These are phyloP conservation scores for Drosophila varians DNA, from an alignment of 1,140 invertebrate species.

Conservation along the genomic window DNA sequence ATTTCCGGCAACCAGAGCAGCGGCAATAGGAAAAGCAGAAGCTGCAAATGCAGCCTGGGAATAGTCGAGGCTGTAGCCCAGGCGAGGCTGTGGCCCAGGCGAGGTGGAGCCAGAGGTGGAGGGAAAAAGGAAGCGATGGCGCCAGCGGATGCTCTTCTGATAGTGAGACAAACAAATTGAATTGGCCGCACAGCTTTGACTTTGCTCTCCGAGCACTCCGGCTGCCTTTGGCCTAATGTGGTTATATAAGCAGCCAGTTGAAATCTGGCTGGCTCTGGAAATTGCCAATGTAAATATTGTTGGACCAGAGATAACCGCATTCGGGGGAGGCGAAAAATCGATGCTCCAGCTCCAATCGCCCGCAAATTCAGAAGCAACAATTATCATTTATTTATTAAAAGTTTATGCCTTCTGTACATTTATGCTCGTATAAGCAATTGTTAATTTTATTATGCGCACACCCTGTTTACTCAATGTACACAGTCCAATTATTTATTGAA, in stretches of 20 bases:
- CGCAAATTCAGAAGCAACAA: conserved; percentile 10
- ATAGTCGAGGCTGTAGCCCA: conserved; percentile 59
- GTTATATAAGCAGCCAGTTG: conserved; percentile 61
- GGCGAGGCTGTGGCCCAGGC: not conserved
- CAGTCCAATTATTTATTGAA: conserved; percentile 5
- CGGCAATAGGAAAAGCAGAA: conserved; percentile 7
- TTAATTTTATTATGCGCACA: conserved; percentile 67
- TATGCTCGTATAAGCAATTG: conserved; percentile 45
- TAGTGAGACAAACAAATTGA: conserved; percentile 77
- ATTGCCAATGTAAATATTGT: conserved; percentile 73
- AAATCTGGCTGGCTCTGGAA: conserved; percentile 48
- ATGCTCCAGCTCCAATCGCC: conserved; percentile 12
- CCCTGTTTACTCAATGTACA: conserved; percentile 15
- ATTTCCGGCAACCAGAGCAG: conserved; percentile 53
- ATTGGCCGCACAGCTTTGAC: conserved; percentile 65
- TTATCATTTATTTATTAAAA: conserved; percentile 50
- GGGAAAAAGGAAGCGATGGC: conserved; percentile 12
- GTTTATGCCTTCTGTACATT: not conserved
- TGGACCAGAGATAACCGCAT: conserved; percentile 23
- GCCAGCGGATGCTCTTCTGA: conserved; percentile 34
- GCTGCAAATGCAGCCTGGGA: conserved; percentile 68
- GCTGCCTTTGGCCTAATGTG: conserved; percentile 60
- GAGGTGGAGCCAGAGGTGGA: not conserved
- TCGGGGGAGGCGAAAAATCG: conserved; percentile 23
- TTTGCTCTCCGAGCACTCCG: conserved; percentile 24